Evolutionary conservation across 2,113 vertebrate genomes (phyloP).

Genomic region (Chloebia gouldiae): DNA sequence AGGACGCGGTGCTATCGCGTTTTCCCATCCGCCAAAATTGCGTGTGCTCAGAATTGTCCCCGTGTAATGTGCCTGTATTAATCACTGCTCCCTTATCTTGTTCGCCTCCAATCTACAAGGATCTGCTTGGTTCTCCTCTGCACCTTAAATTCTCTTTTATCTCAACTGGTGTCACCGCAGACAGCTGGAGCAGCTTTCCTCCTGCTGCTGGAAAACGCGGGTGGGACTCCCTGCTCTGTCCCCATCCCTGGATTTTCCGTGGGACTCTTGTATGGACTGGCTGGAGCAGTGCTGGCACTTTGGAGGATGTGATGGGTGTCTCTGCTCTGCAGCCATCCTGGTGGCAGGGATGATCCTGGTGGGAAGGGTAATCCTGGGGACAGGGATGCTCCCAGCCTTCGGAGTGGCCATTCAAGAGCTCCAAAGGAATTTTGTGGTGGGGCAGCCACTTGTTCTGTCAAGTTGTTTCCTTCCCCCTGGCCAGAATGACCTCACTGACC

Average conservation of each 20-base stretch:
- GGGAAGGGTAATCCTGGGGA: accelerated
- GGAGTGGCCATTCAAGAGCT: accelerated
- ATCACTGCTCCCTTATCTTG: conserved; percentile 29
- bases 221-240: background rate
- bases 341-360: background rate
- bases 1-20: background rate
- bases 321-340: accelerated
- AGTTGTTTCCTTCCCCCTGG: background rate
- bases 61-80: conserved; percentile 2
- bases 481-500: background rate
- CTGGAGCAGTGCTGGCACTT: accelerated
- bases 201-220: background rate
- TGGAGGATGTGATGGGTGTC: background rate
- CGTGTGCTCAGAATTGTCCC: conserved; percentile 34
- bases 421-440: accelerated
- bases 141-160: conserved; percentile 21
- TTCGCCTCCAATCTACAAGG: background rate
- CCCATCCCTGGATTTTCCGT: background rate
- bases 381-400: background rate
- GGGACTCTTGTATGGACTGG: background rate
- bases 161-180: background rate
- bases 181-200: background rate
- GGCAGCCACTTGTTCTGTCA: accelerated
- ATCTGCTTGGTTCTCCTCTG: conserved; percentile 21
- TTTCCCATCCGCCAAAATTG: conserved; percentile 11